Evolutionary conservation across 2,888 invertebrate genomes (phyloP).

Genomic region (Myopa testacea): DNA sequence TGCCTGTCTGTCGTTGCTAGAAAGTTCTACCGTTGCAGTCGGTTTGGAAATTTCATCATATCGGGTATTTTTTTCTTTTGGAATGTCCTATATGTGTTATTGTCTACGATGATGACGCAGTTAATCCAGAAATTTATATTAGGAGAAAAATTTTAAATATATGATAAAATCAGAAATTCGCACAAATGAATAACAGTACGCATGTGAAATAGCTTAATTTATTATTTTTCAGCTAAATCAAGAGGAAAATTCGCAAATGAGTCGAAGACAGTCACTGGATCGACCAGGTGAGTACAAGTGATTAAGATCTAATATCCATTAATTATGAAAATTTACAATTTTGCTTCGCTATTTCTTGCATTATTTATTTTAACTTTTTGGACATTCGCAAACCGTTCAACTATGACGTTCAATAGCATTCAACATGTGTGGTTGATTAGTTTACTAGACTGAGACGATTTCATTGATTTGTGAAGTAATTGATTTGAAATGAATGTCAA

Average conservation of each 20-base stretch:
- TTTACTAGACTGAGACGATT: too few species aligned
- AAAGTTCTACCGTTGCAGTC: not conserved
- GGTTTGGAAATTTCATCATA: constrained; percentile 10
- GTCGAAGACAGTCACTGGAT: constrained; percentile 64
- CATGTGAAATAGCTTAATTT: not conserved
- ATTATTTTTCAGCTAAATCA: not conserved
- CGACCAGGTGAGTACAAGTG: constrained; percentile 56
- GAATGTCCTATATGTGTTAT: not conserved
- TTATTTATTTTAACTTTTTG: too few species aligned
- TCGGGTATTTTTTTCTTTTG: not conserved
- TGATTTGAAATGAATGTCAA: too few species aligned
- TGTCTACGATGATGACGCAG: not conserved
- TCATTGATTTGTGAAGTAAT: too few species aligned
- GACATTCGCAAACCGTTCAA: too few species aligned
- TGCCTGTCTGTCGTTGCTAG: constrained; percentile 17
- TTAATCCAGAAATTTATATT: not conserved
- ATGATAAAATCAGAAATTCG: not conserved
- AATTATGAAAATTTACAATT: not conserved
- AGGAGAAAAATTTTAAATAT: not conserved
- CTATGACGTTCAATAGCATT: too few species aligned
- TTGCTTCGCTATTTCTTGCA: too few species aligned
- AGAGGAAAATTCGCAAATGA: constrained; percentile 59
- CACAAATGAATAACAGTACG: constrained; percentile 14
- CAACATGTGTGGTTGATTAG: too few species aligned
- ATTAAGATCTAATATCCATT: not conserved